Evolutionary conservation across 2,797 vertebrate species (phyloP), one percentile per base, ranked within the genome.

Genomic region (Spatula versicolor): DNA sequence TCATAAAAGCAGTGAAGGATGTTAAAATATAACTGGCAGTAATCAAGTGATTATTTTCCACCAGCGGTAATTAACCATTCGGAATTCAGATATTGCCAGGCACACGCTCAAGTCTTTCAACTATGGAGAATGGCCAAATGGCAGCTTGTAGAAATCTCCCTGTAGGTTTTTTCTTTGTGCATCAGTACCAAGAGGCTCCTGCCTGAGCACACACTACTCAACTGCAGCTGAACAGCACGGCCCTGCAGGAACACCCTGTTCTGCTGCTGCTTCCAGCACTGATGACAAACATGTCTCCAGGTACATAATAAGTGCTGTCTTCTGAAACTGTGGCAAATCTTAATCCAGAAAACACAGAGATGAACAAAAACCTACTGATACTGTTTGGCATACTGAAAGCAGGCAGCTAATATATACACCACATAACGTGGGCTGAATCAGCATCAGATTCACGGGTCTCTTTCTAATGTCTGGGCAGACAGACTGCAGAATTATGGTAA

Each of bases 1-100:
- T 78, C 26, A 19, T 35, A 30, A 30, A 88, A 88, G 35, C 59
- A 59, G 80, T 28, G 60, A 60, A 86, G 31, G 39, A 86, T 28
- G 60, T 91, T 94, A 93, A 93, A 93, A 83, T 92, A 21, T 94
- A 83, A 83, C 84, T 72, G 54, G 84, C 43, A 62, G 55, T 92
- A 87, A 91, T 92, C 64, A 91, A 83, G 41, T 22, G 56, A 60
- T 88, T 1, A 21, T 69, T 92, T 92, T 54, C 68, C 59, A 87
- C 33, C 12, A 46, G n/a, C 46, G 66, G 26, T 95, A 87, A 92
- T 93, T 93, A 95, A 87, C 93, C 55, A 54, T 90, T 87, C 82
- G 59, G 55, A 72, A 83, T 73, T 85, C 3, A 5, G n/a, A 16
- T 78, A 63, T 78, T 96, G 79, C 84, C 23, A 66, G 82, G 88